Evolutionary conservation across 2,797 vertebrate genomes (phyloP).

Genomic region (Leontopithecus rosalia): DNA sequence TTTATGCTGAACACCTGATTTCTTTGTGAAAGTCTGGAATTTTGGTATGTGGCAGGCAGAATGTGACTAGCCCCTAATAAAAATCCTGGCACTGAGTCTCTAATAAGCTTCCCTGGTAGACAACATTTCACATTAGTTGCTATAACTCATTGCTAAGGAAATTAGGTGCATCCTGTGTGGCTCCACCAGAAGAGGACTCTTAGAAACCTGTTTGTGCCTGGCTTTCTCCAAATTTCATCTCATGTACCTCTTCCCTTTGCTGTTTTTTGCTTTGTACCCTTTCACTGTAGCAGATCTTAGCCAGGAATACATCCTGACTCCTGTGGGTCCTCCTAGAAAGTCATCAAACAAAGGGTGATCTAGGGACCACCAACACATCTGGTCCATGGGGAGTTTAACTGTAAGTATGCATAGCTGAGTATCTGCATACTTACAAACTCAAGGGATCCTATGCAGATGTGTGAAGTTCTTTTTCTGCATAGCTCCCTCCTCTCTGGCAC

Average conservation of each 20-base stretch:
- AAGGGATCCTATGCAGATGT: background rate
- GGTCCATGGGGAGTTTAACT: background rate
- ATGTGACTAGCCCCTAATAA: constrained; percentile 13
- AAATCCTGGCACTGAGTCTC: background rate
- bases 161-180: background rate
- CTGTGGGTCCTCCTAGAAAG: background rate
- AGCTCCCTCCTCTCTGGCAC: background rate
- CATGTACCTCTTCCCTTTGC: background rate
- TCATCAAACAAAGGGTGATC: background rate
- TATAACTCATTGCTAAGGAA: background rate
- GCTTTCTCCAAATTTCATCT: constrained; percentile 20
- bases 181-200: background rate
- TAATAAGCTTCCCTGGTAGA: background rate
- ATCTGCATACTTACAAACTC: background rate
- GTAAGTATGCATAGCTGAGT: background rate
- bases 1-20: background rate
- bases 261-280: constrained; percentile 1
- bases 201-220: background rate
- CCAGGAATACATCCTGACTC: background rate
- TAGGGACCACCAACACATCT: background rate
- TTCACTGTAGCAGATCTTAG: background rate
- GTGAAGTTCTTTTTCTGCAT: background rate
- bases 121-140: background rate
- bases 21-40: constrained; percentile 15
- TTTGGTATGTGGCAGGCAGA: background rate